Evolutionary conservation across 2,113 vertebrate genomes (phyloP).

Genomic region (Atherinomorus stipes): DNA sequence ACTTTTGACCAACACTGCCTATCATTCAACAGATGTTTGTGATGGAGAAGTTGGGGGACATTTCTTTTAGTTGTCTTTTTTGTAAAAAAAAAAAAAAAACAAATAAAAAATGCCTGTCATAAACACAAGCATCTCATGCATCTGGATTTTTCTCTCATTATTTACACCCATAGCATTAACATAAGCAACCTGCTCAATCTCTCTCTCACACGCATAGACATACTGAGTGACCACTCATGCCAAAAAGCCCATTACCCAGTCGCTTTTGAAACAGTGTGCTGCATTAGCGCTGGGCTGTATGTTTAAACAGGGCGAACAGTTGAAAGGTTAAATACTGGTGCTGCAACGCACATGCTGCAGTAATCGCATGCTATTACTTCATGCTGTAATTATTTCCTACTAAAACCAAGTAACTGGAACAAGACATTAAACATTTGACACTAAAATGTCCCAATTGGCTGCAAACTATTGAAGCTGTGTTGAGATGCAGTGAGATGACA

Average conservation of each 20-base stretch:
- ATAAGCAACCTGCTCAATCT: slow-evolving; percentile 18
- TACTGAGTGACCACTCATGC: slow-evolving; percentile 62
- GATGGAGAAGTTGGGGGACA: slow-evolving; percentile 38
- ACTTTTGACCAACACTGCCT: slow-evolving; percentile 8
- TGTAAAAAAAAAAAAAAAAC: too few species aligned
- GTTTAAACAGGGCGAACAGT: slow-evolving; percentile 89
- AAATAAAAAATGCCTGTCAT: slow-evolving; percentile 50
- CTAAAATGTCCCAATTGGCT: slow-evolving; percentile 1
- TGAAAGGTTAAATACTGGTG: slow-evolving; percentile 91
- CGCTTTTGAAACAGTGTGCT: slow-evolving; percentile 83
- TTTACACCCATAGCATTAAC: slow-evolving; percentile 32
- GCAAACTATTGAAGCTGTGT: not conserved
- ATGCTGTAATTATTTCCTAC: slow-evolving; percentile 70
- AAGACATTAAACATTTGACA: slow-evolving; percentile 24
- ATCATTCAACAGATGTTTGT: slow-evolving; percentile 64
- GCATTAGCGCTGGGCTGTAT: slow-evolving; percentile 86
- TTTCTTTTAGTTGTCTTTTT: slow-evolving; percentile 60
- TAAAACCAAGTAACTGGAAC: slow-evolving; percentile 38
- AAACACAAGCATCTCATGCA: slow-evolving; percentile 37
- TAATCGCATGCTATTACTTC: slow-evolving; percentile 90
- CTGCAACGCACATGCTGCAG: slow-evolving; percentile 86
- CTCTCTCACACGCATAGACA: slow-evolving; percentile 14
- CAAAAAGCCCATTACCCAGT: slow-evolving; percentile 86
- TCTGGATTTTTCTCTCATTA: slow-evolving; percentile 26
- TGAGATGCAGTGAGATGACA: not conserved